Evolutionary conservation across 2,113 vertebrate species (phyloP), one percentile per base, ranked within the genome.

Genomic region (Muscicapa adusta): DNA sequence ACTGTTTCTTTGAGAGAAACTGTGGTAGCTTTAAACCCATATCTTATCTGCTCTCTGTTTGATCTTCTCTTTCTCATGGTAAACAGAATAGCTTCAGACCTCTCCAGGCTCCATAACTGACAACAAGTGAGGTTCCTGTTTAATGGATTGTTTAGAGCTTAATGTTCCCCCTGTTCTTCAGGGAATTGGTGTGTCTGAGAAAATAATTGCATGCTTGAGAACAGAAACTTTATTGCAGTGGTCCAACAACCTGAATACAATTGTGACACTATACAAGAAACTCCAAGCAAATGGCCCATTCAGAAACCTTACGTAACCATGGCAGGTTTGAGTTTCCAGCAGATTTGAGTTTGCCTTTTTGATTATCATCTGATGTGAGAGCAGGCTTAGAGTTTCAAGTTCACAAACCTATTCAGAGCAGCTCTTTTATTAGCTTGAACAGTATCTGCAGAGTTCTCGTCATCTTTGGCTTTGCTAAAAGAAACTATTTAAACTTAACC

Each of bases 331-430:
- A 95, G 88, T 98, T 98, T 98, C 98, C 96, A 97, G 78, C 79
- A 96, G 93, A 95, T 97, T 94, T 95, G 95, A 96, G 95, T 97
- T 97, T 97, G 97, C 96, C 92, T 97, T 91, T 96, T 96, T 96
- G 97, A 97, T 97, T 98, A 97, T 98, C 97, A 91, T 92, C 95
- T 66, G 72, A 98, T 98, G 97, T 96, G 97, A 97, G 97, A 97
- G 85, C 91, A 90, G 85, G 97, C 95, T 74, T 98, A 97, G 97
- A 79, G 77, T 98, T 98, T 98, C 98, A 98, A 79, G 90, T 95
- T 97, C 82, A 93, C 98, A 98, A 85, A 76, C 45, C 97, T 91
- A 97, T 98, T 98, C 96, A 98, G 51, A 66, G 57, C 38, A 50
- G 38, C 91, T 88, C 97, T 95, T 98, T 98, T 94, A 97, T 97